Conservation (phyloP, 2,113 vertebrate genomes). For the Theristicus caerulescens region DNA sequence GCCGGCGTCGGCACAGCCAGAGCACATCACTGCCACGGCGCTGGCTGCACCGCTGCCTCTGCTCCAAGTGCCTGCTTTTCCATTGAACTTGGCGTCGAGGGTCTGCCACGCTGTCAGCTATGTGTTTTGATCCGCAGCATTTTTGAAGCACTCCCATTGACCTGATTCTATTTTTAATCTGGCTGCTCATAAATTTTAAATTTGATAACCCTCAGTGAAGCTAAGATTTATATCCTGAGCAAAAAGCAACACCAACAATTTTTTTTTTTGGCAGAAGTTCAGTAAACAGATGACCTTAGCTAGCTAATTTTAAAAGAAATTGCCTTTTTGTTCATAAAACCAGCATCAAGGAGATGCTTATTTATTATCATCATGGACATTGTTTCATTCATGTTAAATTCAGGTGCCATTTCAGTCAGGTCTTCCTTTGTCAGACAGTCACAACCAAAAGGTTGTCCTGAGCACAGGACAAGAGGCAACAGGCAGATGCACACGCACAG, state of each 20-base stretch:
- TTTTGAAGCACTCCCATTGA: neutral
- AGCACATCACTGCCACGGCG: neutral
- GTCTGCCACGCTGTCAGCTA: neutral
- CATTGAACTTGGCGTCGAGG: neutral
- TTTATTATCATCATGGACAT: neutral
- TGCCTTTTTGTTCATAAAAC: neutral
- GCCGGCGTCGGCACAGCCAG: accelerated
- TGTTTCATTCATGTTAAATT: neutral
- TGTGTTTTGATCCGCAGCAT: neutral
- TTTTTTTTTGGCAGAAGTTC: neutral
- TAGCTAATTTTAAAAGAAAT: neutral
- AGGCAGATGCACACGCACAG: neutral
- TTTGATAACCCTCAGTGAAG: neutral
- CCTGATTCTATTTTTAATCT: conserved; percentile 29
- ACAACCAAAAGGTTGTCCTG: neutral
- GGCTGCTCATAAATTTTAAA: neutral
- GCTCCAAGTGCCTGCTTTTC: neutral
- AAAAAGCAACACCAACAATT: neutral
- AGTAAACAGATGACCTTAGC: neutral
- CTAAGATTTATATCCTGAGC: neutral
- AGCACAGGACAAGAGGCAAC: neutral
- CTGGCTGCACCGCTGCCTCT: neutral
- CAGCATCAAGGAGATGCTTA: neutral
- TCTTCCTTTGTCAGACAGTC: neutral
- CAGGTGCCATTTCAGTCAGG: neutral